Conservation (phyloP, 2,113 vertebrate genomes). For the Plestiodon gilberti region DNA sequence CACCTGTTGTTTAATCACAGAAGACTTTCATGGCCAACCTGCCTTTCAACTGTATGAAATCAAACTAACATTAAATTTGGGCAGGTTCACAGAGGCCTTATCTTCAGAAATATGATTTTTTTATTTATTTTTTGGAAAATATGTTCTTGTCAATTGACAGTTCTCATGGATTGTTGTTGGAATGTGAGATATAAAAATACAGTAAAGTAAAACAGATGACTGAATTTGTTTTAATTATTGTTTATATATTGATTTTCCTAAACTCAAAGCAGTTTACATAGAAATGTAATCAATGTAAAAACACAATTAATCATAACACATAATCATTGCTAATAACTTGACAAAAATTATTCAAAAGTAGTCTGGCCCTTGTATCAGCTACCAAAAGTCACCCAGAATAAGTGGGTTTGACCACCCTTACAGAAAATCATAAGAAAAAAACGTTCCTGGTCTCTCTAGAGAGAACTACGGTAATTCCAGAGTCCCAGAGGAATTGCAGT, state of each 20-base stretch:
- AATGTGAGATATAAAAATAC: background rate
- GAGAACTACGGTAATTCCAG: background rate
- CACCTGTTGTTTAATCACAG: slow-evolving; percentile 49
- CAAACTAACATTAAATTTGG: background rate
- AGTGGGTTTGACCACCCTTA: background rate
- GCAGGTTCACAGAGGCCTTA: background rate
- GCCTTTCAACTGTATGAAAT: slow-evolving; percentile 27
- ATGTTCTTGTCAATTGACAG: slow-evolving; percentile 29
- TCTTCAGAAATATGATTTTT: background rate
- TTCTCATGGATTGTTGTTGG: background rate
- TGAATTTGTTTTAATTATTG: too few species aligned
- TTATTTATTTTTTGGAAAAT: slow-evolving; percentile 22
- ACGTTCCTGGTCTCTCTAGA: too few species aligned
- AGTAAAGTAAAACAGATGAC: too few species aligned
- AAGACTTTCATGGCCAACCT: background rate
- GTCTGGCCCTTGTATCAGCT: background rate
- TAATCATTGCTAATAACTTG: too few species aligned
- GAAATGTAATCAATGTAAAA: too few species aligned
- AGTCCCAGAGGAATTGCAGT: background rate
- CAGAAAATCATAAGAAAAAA: background rate
- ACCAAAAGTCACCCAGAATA: background rate
- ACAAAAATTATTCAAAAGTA: background rate
- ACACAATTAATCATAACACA: too few species aligned
- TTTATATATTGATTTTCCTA: too few species aligned
- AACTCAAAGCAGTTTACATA: too few species aligned